Base-by-base conservation (phyloP, 1,140 invertebrate genomes). In the Pseudobourletiella spinata region DNA sequence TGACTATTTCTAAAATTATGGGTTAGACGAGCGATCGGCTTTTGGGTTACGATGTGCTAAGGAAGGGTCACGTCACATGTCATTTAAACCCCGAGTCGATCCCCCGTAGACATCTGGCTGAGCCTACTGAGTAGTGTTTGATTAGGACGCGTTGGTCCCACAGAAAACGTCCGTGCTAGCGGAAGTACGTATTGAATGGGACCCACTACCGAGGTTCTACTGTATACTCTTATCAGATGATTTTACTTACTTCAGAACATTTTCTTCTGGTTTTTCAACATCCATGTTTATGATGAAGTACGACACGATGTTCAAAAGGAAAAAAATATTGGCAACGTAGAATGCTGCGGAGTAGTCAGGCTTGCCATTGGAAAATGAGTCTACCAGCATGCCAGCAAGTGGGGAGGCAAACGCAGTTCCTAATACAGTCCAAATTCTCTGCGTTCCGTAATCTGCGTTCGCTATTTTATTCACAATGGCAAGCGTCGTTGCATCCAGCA, bases 401-500 rank as follows among this genome's bases (percentile, higher is more conserved):
- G 87, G 87, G 3, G 87, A 87, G 73, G 88, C 86, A 68, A 88
- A 81, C 24, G 86, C 86, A 81, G 86, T 86, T 44, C 86, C 87
- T 32, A 89, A 78, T 68, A 85, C 88, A 3, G 84, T 86, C 75
- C 87, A 88, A 55, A 89, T 74, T 61, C 86, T 78, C 70, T 90
- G 86, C 70, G 85, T 79, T 11, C 88, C 88, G 73, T 88, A 89
- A 72, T 88, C 84, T 1, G 86, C 86, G 18, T 59, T 52, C 0
- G 85, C 84, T 72, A 85, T 85, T 71, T 86, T 83, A 72, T 87
- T 84, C 65, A 88, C 86, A 81, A 89, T 83, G 0, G 83, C 86
- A 14, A 91, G 72, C 2, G 86, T 85, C 50, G 88, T 88, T 1
- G 88, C 87, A 75, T 91, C 87, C 80, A 89, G 83, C 57, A 90